Conservation (phyloP, 2,888 invertebrate species). For the Caenorhabditis sp. region DNA sequence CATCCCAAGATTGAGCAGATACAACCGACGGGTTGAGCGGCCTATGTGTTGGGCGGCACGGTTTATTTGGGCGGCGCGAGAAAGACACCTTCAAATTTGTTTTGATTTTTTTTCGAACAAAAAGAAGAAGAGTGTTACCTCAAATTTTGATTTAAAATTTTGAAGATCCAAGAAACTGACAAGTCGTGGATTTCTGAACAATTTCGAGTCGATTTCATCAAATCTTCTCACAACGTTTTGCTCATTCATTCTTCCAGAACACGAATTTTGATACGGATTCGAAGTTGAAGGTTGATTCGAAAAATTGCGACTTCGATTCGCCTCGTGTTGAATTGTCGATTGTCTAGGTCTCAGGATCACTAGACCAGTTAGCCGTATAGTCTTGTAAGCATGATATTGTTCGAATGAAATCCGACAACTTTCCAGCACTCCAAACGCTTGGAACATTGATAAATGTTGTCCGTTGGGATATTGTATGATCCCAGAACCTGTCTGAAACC, state of each 20-base stretch:
- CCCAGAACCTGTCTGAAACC: conserved; percentile 39
- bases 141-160: background rate
- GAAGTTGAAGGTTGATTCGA: background rate
- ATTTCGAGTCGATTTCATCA: background rate
- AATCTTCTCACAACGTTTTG: background rate
- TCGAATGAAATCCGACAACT: conserved; percentile 14
- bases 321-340: conserved; percentile 9
- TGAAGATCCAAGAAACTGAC: background rate
- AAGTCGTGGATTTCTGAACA: background rate
- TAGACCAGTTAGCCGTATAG: conserved; percentile 41
- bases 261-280: background rate
- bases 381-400: conserved; percentile 36
- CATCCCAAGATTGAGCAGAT: conserved; percentile 13
- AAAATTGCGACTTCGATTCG: background rate
- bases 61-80: background rate
- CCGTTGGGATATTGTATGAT: conserved; percentile 17
- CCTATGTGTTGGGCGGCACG: conserved; percentile 15
- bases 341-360: conserved; percentile 46
- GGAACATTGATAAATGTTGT: conserved; percentile 23
- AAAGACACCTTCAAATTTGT: background rate
- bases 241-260: background rate
- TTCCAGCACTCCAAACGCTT: conserved; percentile 33
- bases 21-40: background rate
- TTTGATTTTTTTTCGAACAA: too few species aligned
- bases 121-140: too few species aligned